phyloP scores from a whole-genome alignment of 1,140 invertebrate species.

The Bombus pyrosoma region DNA sequence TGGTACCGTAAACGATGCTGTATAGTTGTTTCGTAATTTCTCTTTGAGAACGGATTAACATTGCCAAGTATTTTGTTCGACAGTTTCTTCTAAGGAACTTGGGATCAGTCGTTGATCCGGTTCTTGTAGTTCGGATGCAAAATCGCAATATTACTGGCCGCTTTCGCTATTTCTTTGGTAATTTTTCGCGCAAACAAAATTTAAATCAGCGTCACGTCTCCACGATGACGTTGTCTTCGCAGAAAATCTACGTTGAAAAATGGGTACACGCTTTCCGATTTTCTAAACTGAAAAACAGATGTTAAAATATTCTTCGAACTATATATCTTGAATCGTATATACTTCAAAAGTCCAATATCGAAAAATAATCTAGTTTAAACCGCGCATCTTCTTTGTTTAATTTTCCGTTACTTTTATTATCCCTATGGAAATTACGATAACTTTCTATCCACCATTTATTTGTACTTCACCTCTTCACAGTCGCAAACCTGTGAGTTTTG shows the following conservation, averaged over 20 bases:
- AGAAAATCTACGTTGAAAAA: background rate
- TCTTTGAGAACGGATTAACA: background rate
- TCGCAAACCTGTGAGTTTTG: background rate
- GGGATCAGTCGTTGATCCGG: background rate
- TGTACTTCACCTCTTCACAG: background rate
- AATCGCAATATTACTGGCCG: slow-evolving; percentile 6
- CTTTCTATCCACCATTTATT: background rate
- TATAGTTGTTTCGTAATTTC: too few relatives aligned
- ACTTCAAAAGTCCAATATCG: background rate
- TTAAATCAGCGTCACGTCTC: background rate
- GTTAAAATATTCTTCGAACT: too few relatives aligned
- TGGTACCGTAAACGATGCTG: too few relatives aligned
- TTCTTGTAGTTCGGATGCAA: background rate
- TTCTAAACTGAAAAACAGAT: background rate
- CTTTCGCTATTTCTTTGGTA: slow-evolving; percentile 10
- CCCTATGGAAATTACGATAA: background rate
- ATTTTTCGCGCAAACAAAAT: slow-evolving; percentile 12
- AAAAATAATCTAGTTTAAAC: background rate
- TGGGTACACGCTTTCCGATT: background rate
- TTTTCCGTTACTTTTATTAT: too few relatives aligned
- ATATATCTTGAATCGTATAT: background rate
- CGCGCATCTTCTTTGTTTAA: background rate
- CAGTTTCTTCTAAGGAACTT: background rate
- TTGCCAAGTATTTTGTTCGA: background rate
- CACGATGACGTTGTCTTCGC: background rate